phyloP scores from a whole-genome alignment of 2,113 vertebrate genomes.

The Aramus guarauna region DNA sequence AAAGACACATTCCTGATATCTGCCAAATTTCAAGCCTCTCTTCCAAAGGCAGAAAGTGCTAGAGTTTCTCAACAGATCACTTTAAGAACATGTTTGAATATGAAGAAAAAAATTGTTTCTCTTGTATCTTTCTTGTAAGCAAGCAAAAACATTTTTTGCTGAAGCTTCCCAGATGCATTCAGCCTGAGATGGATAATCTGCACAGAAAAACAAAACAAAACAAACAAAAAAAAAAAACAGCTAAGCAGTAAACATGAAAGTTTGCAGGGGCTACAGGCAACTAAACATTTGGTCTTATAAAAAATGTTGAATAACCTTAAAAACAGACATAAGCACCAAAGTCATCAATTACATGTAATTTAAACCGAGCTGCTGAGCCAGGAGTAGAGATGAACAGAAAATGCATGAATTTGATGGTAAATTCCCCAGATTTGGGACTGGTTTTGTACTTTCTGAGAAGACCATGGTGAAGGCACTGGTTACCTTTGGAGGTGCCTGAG shows the following conservation, averaged over 20 bases:
- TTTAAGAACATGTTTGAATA: not conserved
- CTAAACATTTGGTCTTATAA: not conserved
- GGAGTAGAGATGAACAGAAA: not conserved
- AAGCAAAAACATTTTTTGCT: not conserved
- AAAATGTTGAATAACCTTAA: not conserved
- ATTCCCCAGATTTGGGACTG: not conserved
- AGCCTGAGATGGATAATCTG: not conserved
- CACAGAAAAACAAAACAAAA: not conserved
- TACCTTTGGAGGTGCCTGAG: not conserved
- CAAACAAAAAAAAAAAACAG: not conserved
- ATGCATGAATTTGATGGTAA: not conserved
- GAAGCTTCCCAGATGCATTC: not conserved
- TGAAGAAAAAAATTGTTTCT: not conserved
- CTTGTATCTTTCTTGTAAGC: not conserved
- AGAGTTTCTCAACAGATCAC: not conserved
- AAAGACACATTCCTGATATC: not conserved
- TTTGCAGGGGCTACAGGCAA: not conserved
- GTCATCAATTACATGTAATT: not conserved
- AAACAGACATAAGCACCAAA: not conserved
- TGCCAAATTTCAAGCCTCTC: constrained; percentile 7
- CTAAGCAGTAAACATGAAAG: not conserved
- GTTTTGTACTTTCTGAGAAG: not conserved
- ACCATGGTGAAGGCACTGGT: not conserved
- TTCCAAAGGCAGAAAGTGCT: not conserved
- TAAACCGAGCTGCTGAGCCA: not conserved